phyloP scores from a whole-genome alignment of 2,797 vertebrate species.

The Macroramphosus scolopax region DNA sequence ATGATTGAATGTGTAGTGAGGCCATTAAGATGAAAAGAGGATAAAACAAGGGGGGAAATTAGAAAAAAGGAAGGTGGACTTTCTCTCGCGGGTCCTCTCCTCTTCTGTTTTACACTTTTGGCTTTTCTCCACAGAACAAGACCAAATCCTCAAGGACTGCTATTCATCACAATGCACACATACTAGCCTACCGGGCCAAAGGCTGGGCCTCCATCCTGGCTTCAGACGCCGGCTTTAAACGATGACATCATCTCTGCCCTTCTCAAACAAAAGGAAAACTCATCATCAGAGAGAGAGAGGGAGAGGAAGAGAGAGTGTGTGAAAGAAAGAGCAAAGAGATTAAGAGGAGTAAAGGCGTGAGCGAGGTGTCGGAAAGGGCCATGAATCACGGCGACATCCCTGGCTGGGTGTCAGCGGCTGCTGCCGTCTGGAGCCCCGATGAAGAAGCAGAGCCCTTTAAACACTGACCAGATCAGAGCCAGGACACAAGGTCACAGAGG shows the following conservation, averaged over 20 bases:
- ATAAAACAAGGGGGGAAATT: constrained; percentile 16
- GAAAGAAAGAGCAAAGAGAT: constrained; percentile 43
- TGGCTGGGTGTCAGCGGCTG: constrained; percentile 63
- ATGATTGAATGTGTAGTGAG: constrained; percentile 27
- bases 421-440: constrained; percentile 60
- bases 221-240: constrained; percentile 51
- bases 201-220: constrained; percentile 48
- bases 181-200: constrained; percentile 29
- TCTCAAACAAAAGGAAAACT: constrained; percentile 72
- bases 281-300: constrained; percentile 57
- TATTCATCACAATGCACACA: constrained; percentile 60
- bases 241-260: constrained; percentile 72
- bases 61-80: constrained; percentile 20
- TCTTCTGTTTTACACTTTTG: constrained; percentile 25
- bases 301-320: constrained; percentile 11
- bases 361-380: constrained; percentile 62
- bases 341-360: constrained; percentile 71
- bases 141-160: constrained; percentile 36
- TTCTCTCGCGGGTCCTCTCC: constrained; percentile 6
- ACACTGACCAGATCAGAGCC: constrained; percentile 46
- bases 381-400: constrained; percentile 73
- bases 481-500: not conserved
- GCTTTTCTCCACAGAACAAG: constrained; percentile 32
- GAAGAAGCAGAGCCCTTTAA: constrained; percentile 55
- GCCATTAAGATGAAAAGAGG: constrained; percentile 3